phyloP scores from a whole-genome alignment of 2,888 invertebrate species.

The Gymnocheta viridis region DNA sequence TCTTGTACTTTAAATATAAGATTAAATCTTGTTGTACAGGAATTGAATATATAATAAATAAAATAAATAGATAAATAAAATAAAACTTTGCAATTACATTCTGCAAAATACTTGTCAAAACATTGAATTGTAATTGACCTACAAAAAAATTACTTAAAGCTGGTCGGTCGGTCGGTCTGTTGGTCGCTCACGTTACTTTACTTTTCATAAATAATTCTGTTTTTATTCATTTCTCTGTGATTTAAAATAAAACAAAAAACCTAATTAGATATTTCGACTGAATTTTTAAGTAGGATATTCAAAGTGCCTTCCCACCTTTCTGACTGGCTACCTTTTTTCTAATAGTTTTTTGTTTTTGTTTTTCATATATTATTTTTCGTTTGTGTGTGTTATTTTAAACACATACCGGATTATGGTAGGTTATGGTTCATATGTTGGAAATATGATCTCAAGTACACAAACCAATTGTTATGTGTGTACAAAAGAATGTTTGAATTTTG shows the following conservation, averaged over 20 bases:
- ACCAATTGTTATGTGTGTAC: not conserved
- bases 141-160: not conserved
- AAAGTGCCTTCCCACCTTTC: not conserved
- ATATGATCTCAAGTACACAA: slow-evolving; percentile 9
- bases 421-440: slow-evolving; percentile 44
- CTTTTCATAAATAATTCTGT: not conserved
- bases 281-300: not conserved
- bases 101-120: not conserved
- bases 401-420: slow-evolving; percentile 30
- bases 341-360: too few relatives aligned
- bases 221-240: not conserved
- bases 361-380: not conserved
- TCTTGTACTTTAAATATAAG: too few relatives aligned
- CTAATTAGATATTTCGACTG: not conserved
- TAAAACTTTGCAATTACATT: not conserved
- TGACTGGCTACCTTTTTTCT: too few relatives aligned
- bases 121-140: not conserved
- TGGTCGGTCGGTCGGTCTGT: too few relatives aligned
- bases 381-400: slow-evolving; percentile 8
- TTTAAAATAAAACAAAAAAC: not conserved
- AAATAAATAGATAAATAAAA: too few relatives aligned
- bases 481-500: not conserved
- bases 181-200: not conserved
- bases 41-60: too few relatives aligned
- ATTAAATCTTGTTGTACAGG: too few relatives aligned